A percentile compares a stretch with the other conserved stretches of the same genome.
Evolutionary conservation across 2,113 vertebrate genomes (phyloP).

Genomic region (Lucifuga dentata): DNA sequence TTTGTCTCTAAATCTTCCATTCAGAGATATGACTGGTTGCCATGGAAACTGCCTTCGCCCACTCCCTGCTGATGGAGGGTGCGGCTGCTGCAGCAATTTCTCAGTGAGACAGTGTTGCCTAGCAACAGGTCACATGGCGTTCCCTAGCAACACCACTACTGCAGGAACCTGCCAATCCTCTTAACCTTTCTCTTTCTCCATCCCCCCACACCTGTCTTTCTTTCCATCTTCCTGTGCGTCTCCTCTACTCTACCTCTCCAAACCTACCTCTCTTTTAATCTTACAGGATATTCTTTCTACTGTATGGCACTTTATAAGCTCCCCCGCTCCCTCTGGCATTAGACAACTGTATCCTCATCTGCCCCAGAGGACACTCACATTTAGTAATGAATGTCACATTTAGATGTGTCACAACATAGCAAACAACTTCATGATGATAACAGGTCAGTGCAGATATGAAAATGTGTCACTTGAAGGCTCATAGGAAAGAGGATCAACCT

Average conservation of each 20-base stretch:
- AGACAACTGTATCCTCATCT: conserved; percentile 67
- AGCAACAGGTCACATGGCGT: conserved; percentile 85
- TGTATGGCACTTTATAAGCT: conserved; percentile 33
- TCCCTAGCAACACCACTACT: conserved; percentile 86
- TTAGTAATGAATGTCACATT: conserved; percentile 51
- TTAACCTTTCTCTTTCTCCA: conserved; percentile 78
- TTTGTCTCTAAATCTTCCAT: conserved; percentile 68
- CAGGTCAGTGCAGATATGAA: conserved; percentile 26
- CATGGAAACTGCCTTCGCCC: conserved; percentile 84
- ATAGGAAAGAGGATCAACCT: conserved; percentile 49
- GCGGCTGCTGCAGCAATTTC: conserved; percentile 82
- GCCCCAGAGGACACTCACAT: conserved; percentile 63
- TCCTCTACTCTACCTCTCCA: conserved; percentile 56
- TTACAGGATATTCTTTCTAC: conserved; percentile 25
- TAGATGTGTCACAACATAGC: conserved; percentile 40
- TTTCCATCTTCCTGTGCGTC: conserved; percentile 27
- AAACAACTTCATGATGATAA: conserved; percentile 45
- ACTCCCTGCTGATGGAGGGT: conserved; percentile 80
- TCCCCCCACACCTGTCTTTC: conserved; percentile 66
- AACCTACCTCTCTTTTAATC: conserved; percentile 60
- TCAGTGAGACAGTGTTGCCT: conserved; percentile 83
- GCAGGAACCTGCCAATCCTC: conserved; percentile 84
- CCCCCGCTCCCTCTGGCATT: conserved; percentile 51
- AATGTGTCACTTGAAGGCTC: conserved; percentile 33
- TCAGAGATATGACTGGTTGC: conserved; percentile 78